Conservation (phyloP, 2,797 vertebrate species). For the Siniperca undulata region DNA sequence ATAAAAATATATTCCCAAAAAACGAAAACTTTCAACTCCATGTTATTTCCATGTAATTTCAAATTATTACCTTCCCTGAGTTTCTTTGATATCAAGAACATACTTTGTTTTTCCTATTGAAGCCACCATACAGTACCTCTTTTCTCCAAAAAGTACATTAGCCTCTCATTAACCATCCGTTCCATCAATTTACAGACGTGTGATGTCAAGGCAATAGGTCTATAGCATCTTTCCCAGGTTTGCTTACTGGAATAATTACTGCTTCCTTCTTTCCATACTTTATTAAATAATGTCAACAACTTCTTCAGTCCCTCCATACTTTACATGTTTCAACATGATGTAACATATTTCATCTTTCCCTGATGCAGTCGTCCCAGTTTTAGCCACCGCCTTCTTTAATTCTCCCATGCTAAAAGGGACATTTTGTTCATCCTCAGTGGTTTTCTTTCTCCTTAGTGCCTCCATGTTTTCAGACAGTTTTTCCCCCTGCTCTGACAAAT, state of each 20-base stretch:
- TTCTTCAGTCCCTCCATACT: neutral
- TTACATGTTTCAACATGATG: neutral
- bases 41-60: too few relatives aligned
- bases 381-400: neutral
- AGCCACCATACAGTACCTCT: neutral
- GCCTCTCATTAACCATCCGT: neutral
- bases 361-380: neutral
- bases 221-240: neutral
- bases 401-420: too few relatives aligned
- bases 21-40: too few relatives aligned
- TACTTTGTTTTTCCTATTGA: too few relatives aligned
- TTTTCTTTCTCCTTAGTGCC: too few relatives aligned
- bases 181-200: conserved; percentile 3
- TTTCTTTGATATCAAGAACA: too few relatives aligned
- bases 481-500: too few relatives aligned
- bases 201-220: conserved; percentile 2
- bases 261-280: neutral
- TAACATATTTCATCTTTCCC: neutral
- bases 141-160: conserved; percentile 15
- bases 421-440: too few relatives aligned
- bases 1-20: too few relatives aligned
- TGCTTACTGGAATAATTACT: neutral
- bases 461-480: too few relatives aligned
- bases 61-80: too few relatives aligned
- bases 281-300: neutral